Evolutionary conservation across 1,140 invertebrate genomes (phyloP).

Genomic region (Melanaphis sacchari): DNA sequence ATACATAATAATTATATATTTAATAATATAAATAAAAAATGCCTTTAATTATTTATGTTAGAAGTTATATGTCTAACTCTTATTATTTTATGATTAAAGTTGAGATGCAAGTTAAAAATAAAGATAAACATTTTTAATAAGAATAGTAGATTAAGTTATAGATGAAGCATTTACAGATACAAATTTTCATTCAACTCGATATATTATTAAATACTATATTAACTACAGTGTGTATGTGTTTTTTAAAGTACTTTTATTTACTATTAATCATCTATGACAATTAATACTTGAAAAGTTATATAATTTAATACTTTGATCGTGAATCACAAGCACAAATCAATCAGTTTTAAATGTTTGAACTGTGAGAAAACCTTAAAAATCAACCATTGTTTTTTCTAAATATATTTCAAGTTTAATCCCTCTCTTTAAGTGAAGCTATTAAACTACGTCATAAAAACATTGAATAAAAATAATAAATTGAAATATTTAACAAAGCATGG

Average conservation of each 20-base stretch:
- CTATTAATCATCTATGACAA: neutral
- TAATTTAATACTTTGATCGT: neutral
- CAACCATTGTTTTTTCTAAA: neutral
- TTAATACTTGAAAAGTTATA: neutral
- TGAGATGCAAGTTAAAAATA: too few relatives aligned
- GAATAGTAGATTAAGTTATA: neutral
- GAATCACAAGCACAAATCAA: neutral
- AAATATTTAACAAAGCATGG: neutral
- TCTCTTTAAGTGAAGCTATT: neutral
- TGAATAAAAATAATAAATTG: neutral
- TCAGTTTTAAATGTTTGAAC: neutral
- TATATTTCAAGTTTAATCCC: neutral
- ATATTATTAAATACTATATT: neutral
- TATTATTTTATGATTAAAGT: too few relatives aligned
- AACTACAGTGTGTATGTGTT: neutral
- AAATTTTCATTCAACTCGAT: neutral
- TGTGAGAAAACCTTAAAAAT: neutral
- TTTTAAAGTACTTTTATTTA: neutral
- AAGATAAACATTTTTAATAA: neutral
- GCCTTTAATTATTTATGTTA: too few relatives aligned
- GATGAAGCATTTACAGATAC: neutral
- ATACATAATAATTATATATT: too few relatives aligned
- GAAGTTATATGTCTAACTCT: too few relatives aligned
- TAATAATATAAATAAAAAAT: too few relatives aligned
- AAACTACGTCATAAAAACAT: neutral